These are phyloP conservation scores for Protonibea diacanthus DNA, from an alignment of 2,797 vertebrate genomes.

Conservation along the genomic window DNA sequence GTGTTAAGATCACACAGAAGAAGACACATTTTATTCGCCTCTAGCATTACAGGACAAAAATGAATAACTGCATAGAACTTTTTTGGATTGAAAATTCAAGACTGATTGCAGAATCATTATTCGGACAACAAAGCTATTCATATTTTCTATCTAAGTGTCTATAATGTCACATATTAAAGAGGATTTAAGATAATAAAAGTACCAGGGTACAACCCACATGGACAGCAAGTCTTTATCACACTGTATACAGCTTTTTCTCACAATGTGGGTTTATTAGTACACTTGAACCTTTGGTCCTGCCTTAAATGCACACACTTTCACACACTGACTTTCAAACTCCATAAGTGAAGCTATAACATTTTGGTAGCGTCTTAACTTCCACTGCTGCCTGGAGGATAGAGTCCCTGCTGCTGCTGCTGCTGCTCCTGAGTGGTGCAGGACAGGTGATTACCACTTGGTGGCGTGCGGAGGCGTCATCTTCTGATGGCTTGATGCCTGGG, in stretches of 20 bases:
- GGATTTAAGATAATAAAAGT: not conserved
- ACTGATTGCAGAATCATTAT: not conserved
- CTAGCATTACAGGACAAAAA: not conserved
- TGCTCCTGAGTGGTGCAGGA: slow-evolving; percentile 57
- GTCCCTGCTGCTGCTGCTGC: not conserved
- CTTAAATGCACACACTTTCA: not conserved
- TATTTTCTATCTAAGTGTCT: not conserved
- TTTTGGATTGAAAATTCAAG: not conserved
- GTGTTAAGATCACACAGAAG: too few relatives aligned
- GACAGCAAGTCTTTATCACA: not conserved
- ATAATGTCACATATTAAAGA: not conserved
- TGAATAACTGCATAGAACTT: not conserved
- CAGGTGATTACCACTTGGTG: slow-evolving; percentile 81
- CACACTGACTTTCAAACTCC: not conserved
- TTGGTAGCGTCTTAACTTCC: not conserved
- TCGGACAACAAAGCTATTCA: too few relatives aligned
- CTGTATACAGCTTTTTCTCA: not conserved
- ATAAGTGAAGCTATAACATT: slow-evolving; percentile 13
- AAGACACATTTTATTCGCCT: not conserved
- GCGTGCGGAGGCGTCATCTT: slow-evolving; percentile 73
- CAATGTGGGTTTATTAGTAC: not conserved
- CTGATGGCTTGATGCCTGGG: slow-evolving; percentile 75
- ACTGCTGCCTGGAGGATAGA: slow-evolving; percentile 5
- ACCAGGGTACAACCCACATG: not conserved
- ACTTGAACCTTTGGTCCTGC: not conserved